A percentile compares a stretch with the other conserved stretches of the same genome.
These are phyloP conservation scores for Agonopterix heracliana DNA, from an alignment of 2,888 invertebrate genomes.

Conservation along the genomic window DNA sequence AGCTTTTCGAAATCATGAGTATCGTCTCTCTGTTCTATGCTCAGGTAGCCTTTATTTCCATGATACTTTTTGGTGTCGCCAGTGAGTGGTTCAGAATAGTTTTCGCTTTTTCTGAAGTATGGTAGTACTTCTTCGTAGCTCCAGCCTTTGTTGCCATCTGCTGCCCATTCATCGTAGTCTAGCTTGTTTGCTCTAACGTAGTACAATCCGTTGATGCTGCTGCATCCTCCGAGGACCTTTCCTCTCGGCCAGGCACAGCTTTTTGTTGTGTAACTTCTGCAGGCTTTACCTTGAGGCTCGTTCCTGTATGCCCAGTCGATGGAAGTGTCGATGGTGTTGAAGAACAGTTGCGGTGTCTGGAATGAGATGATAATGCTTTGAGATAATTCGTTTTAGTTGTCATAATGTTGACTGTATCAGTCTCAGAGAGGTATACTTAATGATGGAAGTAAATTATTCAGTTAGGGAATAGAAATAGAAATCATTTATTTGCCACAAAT, in stretches of 20 bases:
- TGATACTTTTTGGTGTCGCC: constrained; percentile 39
- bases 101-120: constrained; percentile 72
- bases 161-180: constrained; percentile 76
- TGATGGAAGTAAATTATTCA: too few species aligned
- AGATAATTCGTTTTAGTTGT: neutral
- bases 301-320: constrained; percentile 77
- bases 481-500: too few species aligned
- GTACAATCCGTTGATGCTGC: constrained; percentile 76
- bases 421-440: too few species aligned
- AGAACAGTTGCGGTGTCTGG: constrained; percentile 41
- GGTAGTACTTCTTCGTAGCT: constrained; percentile 69
- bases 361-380: neutral
- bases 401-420: too few species aligned
- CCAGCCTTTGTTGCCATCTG: constrained; percentile 73
- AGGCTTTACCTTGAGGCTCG: constrained; percentile 54
- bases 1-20: constrained; percentile 30
- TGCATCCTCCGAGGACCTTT: constrained; percentile 77
- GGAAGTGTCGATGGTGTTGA: constrained; percentile 31
- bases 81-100: constrained; percentile 26
- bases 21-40: constrained; percentile 40
- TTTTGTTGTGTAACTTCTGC: constrained; percentile 49
- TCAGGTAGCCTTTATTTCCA: constrained; percentile 49
- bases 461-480: too few species aligned
- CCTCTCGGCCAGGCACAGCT: constrained; percentile 78
- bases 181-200: constrained; percentile 71